Evolutionary conservation across 2,888 invertebrate genomes (phyloP).

Genomic region (Brachyptera risi): DNA sequence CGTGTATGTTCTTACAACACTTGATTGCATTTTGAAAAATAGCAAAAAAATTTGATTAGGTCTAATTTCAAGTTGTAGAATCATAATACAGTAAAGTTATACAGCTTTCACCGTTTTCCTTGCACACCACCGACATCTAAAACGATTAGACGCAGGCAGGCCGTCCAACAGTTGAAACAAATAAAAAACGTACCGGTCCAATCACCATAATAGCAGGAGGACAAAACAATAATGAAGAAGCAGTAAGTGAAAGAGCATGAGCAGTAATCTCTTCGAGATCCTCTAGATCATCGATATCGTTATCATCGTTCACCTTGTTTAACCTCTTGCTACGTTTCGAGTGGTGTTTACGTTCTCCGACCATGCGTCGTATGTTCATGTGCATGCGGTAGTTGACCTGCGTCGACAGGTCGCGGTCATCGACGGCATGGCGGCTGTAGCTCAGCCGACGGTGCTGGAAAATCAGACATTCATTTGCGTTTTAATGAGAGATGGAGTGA

Average conservation of each 20-base stretch:
- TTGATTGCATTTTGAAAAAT: no score
- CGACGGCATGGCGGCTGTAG: constrained; percentile 87
- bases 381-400: constrained; percentile 87
- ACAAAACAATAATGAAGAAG: neutral
- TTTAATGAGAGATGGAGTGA: neutral
- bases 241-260: neutral
- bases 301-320: constrained; percentile 60
- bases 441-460: constrained; percentile 81
- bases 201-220: neutral
- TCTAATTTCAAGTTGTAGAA: no score
- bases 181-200: constrained; percentile 17
- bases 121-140: no score
- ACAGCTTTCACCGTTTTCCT: no score
- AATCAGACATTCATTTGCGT: no score
- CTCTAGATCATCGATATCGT: neutral
- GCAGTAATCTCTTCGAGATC: neutral
- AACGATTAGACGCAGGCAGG: no score
- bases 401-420: constrained; percentile 80
- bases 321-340: constrained; percentile 76
- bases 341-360: constrained; percentile 76
- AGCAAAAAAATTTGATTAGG: no score
- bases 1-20: no score
- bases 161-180: neutral
- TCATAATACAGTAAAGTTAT: no score
- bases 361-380: constrained; percentile 82